These are phyloP conservation scores for Scaeva pyrastri DNA, from an alignment of 2,888 invertebrate genomes.

Conservation along the genomic window DNA sequence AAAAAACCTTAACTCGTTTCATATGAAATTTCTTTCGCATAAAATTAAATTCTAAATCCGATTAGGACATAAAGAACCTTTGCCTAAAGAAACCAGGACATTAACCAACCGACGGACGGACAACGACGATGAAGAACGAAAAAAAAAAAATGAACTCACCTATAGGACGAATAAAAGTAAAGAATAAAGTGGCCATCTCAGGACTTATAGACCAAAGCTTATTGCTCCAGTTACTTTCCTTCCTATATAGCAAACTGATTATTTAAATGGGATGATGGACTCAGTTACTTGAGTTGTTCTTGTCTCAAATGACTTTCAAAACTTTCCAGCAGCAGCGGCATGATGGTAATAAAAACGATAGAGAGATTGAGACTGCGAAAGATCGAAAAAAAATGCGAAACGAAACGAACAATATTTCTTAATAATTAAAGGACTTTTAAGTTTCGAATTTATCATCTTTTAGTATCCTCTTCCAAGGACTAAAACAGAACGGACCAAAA, in stretches of 20 bases:
- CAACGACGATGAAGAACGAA: no score
- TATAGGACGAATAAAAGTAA: neutral
- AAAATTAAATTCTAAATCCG: slow-evolving; percentile 24
- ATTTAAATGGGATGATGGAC: slow-evolving; percentile 55
- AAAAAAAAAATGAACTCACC: neutral
- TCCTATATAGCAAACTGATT: slow-evolving; percentile 60
- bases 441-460: slow-evolving; percentile 39
- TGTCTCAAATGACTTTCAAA: slow-evolving; percentile 29
- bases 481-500: neutral
- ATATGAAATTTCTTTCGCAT: neutral
- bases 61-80: slow-evolving; percentile 6
- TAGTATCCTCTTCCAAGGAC: slow-evolving; percentile 28
- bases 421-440: slow-evolving; percentile 64
- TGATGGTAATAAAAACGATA: neutral
- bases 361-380: neutral
- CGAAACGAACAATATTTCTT: slow-evolving; percentile 36
- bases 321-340: neutral
- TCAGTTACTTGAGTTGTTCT: slow-evolving; percentile 26
- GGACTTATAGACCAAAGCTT: neutral
- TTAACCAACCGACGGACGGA: no score
- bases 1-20: slow-evolving; percentile 2
- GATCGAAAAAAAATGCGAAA: neutral
- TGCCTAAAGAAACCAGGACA: neutral
- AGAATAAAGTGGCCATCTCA: slow-evolving; percentile 15
- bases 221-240: slow-evolving; percentile 33